Conservation (phyloP, 2,888 invertebrate species). For the Drosophila ustulata region DNA sequence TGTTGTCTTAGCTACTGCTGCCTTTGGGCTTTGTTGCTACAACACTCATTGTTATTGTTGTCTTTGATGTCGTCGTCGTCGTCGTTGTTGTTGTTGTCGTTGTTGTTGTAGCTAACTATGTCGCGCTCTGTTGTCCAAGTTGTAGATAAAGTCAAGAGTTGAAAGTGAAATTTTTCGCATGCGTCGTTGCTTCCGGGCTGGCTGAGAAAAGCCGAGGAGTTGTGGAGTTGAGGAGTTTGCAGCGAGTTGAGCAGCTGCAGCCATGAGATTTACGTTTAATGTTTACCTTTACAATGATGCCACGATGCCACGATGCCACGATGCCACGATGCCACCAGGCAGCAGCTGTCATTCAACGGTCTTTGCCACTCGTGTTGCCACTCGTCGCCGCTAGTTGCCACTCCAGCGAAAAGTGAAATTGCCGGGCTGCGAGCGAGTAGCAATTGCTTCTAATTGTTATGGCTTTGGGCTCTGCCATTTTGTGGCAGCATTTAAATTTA, state of each 20-base stretch:
- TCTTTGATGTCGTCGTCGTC: constrained; percentile 1
- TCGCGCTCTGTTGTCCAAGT: constrained; percentile 37
- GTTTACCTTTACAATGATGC: constrained; percentile 67
- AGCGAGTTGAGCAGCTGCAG: constrained; percentile 21
- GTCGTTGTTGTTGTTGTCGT: constrained; percentile 6
- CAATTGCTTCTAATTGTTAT: constrained; percentile 77
- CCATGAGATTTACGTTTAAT: constrained; percentile 64
- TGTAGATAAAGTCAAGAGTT: constrained; percentile 43
- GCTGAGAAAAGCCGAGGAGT: constrained; percentile 16
- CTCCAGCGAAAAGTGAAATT: constrained; percentile 68
- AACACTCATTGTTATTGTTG: constrained; percentile 29
- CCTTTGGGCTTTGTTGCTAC: constrained; percentile 38
- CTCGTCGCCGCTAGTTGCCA: constrained; percentile 36
- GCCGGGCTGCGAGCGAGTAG: constrained; percentile 52
- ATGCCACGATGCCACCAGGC: constrained; percentile 37
- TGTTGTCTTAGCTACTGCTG: constrained; percentile 21
- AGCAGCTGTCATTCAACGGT: constrained; percentile 34
- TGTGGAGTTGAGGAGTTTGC: not conserved
- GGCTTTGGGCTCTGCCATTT: constrained; percentile 51
- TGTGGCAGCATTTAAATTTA: constrained; percentile 54
- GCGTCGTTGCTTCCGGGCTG: constrained; percentile 65
- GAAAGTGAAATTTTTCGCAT: constrained; percentile 77
- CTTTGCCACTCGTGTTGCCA: constrained; percentile 39
- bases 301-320: constrained; percentile 42
- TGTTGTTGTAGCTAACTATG: constrained; percentile 23